Conservation (phyloP, 1,140 invertebrate species). For the Listronotus bonariensis region DNA sequence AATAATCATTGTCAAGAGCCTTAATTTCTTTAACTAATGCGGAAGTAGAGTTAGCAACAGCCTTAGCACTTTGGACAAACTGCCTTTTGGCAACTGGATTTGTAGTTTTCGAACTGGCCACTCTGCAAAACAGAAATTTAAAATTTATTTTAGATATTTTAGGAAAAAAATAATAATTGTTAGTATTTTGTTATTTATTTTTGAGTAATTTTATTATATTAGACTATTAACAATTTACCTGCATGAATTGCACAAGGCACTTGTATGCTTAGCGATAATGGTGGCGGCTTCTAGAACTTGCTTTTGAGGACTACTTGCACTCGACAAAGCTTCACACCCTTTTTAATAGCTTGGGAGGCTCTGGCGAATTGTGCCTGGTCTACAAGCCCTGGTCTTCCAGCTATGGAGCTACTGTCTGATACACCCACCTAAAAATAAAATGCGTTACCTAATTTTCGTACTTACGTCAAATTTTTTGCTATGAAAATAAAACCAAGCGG, state of each 20-base stretch:
- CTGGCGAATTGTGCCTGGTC: constrained; percentile 89
- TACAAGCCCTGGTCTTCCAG: constrained; percentile 88
- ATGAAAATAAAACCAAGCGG: no score
- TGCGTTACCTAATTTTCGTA: neutral
- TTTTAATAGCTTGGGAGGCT: constrained; percentile 86
- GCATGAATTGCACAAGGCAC: constrained; percentile 93
- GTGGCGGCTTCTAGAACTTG: constrained; percentile 91
- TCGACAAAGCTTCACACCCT: constrained; percentile 83
- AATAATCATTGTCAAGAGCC: constrained; percentile 84
- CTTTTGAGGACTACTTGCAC: constrained; percentile 78
- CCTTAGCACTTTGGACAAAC: constrained; percentile 96
- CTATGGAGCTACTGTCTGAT: constrained; percentile 87
- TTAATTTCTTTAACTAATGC: constrained; percentile 95
- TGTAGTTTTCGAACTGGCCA: constrained; percentile 87
- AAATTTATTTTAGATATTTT: neutral
- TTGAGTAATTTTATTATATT: neutral
- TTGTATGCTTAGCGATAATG: constrained; percentile 95
- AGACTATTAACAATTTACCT: constrained; percentile 35
- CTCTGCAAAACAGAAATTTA: constrained; percentile 53
- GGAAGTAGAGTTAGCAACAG: constrained; percentile 96
- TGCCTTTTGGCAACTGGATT: constrained; percentile 95
- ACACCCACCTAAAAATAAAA: constrained; percentile 71
- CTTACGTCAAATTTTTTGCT: no score
- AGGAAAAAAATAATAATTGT: no score
- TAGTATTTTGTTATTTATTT: no score